Evolutionary conservation across 2,113 vertebrate species (phyloP).

Genomic region (Vidua macroura): DNA sequence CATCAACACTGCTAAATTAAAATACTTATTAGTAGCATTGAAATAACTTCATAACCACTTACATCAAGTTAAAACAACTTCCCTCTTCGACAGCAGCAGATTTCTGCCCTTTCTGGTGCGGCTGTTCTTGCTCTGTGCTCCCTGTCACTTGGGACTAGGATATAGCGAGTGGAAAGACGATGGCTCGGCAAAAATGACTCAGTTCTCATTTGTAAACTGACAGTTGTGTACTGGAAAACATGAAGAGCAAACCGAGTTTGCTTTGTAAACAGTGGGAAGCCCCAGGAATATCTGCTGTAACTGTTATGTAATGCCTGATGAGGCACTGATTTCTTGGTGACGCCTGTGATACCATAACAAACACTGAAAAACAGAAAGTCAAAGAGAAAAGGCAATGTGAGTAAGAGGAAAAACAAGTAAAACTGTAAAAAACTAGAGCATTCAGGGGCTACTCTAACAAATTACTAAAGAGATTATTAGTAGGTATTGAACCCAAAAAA

Average conservation of each 20-base stretch:
- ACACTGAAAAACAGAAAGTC: not conserved
- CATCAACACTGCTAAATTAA: not conserved
- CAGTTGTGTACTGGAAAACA: slow-evolving; percentile 5
- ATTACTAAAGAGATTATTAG: not conserved
- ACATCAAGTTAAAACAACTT: not conserved
- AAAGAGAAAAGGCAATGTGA: not conserved
- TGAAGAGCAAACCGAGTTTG: not conserved
- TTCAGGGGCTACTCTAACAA: not conserved
- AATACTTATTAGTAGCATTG: not conserved
- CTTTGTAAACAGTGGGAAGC: slow-evolving; percentile 16
- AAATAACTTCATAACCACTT: not conserved
- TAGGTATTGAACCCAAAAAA: not conserved
- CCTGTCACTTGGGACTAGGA: not conserved
- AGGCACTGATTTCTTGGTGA: not conserved
- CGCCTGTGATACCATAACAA: not conserved
- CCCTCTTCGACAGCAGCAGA: not conserved
- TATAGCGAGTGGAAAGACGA: not conserved
- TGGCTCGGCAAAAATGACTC: not conserved
- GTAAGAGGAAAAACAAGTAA: not conserved
- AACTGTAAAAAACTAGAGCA: not conserved
- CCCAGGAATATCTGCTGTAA: not conserved
- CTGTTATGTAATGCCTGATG: not conserved
- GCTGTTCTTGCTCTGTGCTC: not conserved
- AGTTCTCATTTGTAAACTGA: slow-evolving; percentile 11
- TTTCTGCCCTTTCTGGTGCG: not conserved